These are phyloP conservation scores for Acyrthosiphon pisum DNA, from an alignment of 1,140 invertebrate genomes.

Conservation along the genomic window DNA sequence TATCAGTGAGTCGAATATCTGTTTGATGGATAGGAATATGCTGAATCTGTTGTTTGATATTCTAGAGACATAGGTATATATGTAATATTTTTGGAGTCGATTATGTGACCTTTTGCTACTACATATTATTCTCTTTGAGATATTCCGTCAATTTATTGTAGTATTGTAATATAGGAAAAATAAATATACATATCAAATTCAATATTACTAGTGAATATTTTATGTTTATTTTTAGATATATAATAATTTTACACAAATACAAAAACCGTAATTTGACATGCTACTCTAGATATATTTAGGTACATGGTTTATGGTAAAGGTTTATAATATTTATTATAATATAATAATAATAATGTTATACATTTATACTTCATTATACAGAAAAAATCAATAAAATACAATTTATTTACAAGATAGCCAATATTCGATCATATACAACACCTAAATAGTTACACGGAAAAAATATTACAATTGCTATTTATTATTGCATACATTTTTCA, in stretches of 20 bases:
- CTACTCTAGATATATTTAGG: constrained; percentile 36
- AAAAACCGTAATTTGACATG: constrained; percentile 50
- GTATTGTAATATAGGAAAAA: no score
- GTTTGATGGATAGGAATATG: no score
- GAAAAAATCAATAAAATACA: constrained; percentile 44
- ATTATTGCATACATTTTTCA: not conserved
- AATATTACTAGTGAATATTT: constrained; percentile 48
- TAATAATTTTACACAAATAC: constrained; percentile 52
- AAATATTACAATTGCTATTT: constrained; percentile 34
- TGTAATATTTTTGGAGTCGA: no score
- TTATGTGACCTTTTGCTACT: no score
- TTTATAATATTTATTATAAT: constrained; percentile 20
- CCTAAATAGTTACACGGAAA: constrained; percentile 41
- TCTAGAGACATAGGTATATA: no score
- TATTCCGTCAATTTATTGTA: no score
- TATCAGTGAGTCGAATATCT: no score
- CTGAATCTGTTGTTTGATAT: no score
- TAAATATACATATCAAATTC: not conserved
- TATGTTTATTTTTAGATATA: constrained; percentile 48
- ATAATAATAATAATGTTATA: constrained; percentile 45
- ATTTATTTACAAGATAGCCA: constrained; percentile 43
- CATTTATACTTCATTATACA: constrained; percentile 49
- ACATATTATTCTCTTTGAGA: no score
- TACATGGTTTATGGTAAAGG: constrained; percentile 44
- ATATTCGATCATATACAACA: constrained; percentile 46